Evolutionary conservation across 2,113 vertebrate genomes (phyloP).

Genomic region (Gnathonemus echidnorhynchus): DNA sequence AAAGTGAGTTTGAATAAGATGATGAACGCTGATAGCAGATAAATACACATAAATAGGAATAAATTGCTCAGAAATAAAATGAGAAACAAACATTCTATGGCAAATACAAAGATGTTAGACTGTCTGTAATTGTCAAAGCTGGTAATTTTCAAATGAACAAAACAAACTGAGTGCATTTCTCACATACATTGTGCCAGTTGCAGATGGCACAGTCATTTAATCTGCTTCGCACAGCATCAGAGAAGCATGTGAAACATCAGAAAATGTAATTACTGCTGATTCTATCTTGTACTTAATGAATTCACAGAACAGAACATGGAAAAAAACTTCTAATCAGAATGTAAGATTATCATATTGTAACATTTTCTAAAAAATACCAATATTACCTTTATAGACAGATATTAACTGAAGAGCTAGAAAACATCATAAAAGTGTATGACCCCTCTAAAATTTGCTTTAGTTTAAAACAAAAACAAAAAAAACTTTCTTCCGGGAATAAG

Average conservation of each 20-base stretch:
- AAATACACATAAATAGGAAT: background rate
- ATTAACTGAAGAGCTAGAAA: background rate
- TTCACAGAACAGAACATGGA: background rate
- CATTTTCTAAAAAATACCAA: background rate
- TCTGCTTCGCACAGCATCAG: background rate
- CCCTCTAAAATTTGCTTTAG: background rate
- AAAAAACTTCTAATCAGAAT: background rate
- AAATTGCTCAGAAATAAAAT: background rate
- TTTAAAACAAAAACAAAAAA: background rate
- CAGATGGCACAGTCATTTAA: background rate
- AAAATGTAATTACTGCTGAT: background rate
- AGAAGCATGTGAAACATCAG: background rate
- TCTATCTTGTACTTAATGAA: background rate
- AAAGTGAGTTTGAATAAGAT: background rate
- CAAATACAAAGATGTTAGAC: background rate
- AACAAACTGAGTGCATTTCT: background rate
- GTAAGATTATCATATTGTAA: background rate
- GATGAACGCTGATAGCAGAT: background rate
- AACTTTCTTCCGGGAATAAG: background rate
- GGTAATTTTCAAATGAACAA: background rate
- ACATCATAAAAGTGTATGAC: background rate
- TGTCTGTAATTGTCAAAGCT: background rate
- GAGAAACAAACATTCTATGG: background rate
- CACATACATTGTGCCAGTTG: background rate
- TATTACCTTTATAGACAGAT: background rate